Evolutionary conservation across 2,888 invertebrate species (phyloP), one percentile per base, ranked within the genome.

Genomic region (Drosophila sordidapex): DNA sequence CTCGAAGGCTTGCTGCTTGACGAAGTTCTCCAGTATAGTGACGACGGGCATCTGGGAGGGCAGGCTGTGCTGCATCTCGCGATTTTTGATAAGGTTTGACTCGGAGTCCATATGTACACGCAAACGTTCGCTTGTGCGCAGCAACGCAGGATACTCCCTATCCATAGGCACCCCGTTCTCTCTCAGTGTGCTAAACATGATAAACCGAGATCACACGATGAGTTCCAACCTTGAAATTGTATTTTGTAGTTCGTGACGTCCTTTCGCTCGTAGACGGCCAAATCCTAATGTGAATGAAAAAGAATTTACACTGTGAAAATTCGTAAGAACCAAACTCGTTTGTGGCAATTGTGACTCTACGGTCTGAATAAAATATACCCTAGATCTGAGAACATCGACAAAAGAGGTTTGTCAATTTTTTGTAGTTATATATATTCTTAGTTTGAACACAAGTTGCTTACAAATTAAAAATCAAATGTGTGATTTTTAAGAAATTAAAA

Each of bases 141-240:
- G 90, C 29, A 0, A 0, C 29, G 0, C 29, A 29, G 0, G 7
- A 29, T 0, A 0, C 7, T 7, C 0, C 29, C 29, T 29, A 6
- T 1, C 5, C 29, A 27, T 2, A 27, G 27, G 4, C 27, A 27
- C 27, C 27, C 27, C 25, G 25, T 21, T 21, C 21, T 21, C 21
- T 21, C 21, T 21, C 15, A 36, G 7, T 46, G 77, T 36, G 18
- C 33, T 43, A 11, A 36, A 21, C 48, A 68, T 4, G 35, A 36
- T 52, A 58, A 52, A 38, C 40, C 52, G 36, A 31, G 95, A 93
- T 99, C 98, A 98, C 98, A 99, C 1, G 98, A 98, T 1, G 96
- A 97, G 93, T 98, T 98, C 98, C 98, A 98, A 38, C 98, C 98
- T 94, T 98, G 97, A 93, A 98, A 98, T 93, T 99, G 99, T 85